Evolutionary conservation across 2,888 invertebrate genomes (phyloP).

Genomic region (Agapetus fuscipes): DNA sequence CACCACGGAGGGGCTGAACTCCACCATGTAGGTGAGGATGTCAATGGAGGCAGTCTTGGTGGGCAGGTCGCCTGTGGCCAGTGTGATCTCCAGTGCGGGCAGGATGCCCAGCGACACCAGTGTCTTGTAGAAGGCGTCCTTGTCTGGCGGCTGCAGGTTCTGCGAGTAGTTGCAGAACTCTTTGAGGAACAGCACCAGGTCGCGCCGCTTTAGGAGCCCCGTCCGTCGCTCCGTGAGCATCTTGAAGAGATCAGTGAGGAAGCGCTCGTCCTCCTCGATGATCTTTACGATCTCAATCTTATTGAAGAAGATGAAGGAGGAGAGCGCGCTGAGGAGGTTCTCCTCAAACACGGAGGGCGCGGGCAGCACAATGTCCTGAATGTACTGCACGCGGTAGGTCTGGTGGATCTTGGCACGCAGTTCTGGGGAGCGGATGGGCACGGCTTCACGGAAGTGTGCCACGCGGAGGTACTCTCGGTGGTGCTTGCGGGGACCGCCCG

Average conservation of each 20-base stretch:
- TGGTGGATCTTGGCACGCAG: slow-evolving; percentile 97
- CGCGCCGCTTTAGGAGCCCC: slow-evolving; percentile 74
- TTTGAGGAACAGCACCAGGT: slow-evolving; percentile 93
- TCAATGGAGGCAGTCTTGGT: slow-evolving; percentile 97
- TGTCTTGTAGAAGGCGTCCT: slow-evolving; percentile 96
- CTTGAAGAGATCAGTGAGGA: slow-evolving; percentile 89
- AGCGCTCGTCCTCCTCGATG: slow-evolving; percentile 96
- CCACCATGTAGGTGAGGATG: slow-evolving; percentile 95
- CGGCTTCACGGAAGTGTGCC: slow-evolving; percentile 86
- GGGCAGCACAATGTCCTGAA: slow-evolving; percentile 96
- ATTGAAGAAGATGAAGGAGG: slow-evolving; percentile 99
- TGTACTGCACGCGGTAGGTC: slow-evolving; percentile 98
- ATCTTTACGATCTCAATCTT: slow-evolving; percentile 98
- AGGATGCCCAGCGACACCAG: slow-evolving; percentile 80
- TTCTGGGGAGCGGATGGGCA: slow-evolving; percentile 92
- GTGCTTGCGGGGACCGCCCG: slow-evolving; percentile 71
- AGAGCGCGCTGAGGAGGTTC: slow-evolving; percentile 93
- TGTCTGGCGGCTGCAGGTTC: slow-evolving; percentile 92
- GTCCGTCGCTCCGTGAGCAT: slow-evolving; percentile 86
- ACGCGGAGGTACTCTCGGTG: slow-evolving; percentile 94
- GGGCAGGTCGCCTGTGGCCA: slow-evolving; percentile 84
- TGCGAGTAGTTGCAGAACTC: slow-evolving; percentile 99
- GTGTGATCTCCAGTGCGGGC: slow-evolving; percentile 81
- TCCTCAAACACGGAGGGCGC: slow-evolving; percentile 99
- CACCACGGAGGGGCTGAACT: slow-evolving; percentile 95